These are phyloP conservation scores for Chloroclystis v-ata DNA, from an alignment of 2,888 invertebrate species.

Conservation along the genomic window DNA sequence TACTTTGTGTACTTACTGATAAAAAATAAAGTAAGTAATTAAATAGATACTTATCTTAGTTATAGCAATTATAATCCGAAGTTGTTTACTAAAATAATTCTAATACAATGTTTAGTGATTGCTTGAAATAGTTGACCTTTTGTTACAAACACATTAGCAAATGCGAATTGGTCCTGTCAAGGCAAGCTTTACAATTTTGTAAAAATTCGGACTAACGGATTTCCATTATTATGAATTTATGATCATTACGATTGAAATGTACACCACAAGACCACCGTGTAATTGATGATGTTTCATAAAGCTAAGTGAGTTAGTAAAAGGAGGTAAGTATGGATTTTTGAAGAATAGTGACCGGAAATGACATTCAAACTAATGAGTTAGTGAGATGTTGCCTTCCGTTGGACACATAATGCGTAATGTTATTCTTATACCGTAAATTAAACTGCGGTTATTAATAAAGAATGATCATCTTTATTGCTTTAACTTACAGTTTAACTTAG, in stretches of 20 bases:
- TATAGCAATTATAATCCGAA: background rate
- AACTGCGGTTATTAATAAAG: no score
- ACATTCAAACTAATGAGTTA: constrained; percentile 7
- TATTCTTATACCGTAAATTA: no score
- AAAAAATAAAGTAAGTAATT: no score
- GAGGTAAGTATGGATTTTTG: no score
- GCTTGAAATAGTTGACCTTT: background rate
- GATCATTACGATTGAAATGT: constrained; percentile 9
- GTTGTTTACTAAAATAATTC: no score
- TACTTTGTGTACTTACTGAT: no score
- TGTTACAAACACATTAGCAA: background rate
- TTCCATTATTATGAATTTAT: constrained; percentile 5
- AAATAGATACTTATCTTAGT: no score
- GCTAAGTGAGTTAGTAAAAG: background rate
- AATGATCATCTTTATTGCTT: no score
- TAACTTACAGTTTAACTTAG: no score
- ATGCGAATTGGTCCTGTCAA: background rate
- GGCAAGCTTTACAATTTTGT: background rate
- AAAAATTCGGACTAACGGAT: background rate
- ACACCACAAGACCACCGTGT: constrained; percentile 10
- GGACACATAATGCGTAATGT: no score
- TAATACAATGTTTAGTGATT: no score
- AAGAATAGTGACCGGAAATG: constrained; percentile 20
- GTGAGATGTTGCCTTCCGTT: constrained; percentile 21
- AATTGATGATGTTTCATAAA: constrained; percentile 9